Conservation (phyloP, 1,140 invertebrate species). For the Hyles vespertilio region DNA sequence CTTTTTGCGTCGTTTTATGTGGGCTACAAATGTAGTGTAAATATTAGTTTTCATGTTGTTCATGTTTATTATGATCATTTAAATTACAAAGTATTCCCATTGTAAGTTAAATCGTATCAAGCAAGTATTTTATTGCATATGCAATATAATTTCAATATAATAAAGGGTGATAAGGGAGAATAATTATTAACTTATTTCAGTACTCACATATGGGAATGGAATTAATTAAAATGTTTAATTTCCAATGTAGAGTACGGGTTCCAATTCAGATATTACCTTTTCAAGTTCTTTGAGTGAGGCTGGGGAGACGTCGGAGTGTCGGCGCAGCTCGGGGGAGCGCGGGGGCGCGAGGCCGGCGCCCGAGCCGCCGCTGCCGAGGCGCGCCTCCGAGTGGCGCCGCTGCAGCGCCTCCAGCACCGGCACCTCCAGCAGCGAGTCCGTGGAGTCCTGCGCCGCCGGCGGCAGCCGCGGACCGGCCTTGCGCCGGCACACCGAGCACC, state of each 20-base stretch:
- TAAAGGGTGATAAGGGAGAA: too few relatives aligned
- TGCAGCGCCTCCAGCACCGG: constrained; percentile 85
- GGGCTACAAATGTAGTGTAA: too few relatives aligned
- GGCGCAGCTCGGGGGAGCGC: constrained; percentile 83
- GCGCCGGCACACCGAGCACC: constrained; percentile 87
- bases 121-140: background rate
- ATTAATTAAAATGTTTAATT: background rate
- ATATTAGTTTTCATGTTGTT: too few relatives aligned
- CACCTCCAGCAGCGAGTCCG: constrained; percentile 86
- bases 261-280: constrained; percentile 78
- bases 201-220: background rate
- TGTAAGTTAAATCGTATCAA: background rate
- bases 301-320: constrained; percentile 90
- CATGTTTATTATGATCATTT: background rate
- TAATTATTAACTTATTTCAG: background rate
- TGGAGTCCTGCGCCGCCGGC: constrained; percentile 84
- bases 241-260: too few relatives aligned
- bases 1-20: too few relatives aligned
- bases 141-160: too few relatives aligned
- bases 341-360: constrained; percentile 82
- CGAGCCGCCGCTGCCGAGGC: constrained; percentile 78
- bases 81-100: background rate
- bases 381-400: constrained; percentile 86
- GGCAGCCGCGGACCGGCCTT: constrained; percentile 85
- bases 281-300: constrained; percentile 89